Percentiles rank a stretch among this genome's conserved stretches.
phyloP scores from a whole-genome alignment of 1,140 invertebrate species.

The Drosophila novamexicana region DNA sequence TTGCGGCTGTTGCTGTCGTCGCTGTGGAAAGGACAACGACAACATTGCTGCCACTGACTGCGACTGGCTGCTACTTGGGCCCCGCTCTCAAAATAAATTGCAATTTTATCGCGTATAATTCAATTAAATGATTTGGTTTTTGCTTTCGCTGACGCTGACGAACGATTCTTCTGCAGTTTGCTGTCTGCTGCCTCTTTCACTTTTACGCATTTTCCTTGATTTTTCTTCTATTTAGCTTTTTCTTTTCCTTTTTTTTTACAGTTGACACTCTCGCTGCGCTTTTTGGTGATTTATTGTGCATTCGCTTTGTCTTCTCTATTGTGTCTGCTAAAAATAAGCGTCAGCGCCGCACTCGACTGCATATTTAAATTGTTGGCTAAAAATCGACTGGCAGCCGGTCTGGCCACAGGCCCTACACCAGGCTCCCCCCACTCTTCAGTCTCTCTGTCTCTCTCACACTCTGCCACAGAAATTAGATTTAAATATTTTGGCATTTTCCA shows the following conservation, averaged over 20 bases:
- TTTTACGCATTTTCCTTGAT: slow-evolving; percentile 29
- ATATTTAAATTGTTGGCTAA: slow-evolving; percentile 61
- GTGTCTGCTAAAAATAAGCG: slow-evolving; percentile 54
- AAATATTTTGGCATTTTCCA: slow-evolving; percentile 81
- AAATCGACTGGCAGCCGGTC: slow-evolving; percentile 35
- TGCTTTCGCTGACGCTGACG: slow-evolving; percentile 40
- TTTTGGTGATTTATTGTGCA: slow-evolving; percentile 59
- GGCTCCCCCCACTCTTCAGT: neutral
- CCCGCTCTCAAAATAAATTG: slow-evolving; percentile 60
- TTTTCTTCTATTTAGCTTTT: slow-evolving; percentile 5
- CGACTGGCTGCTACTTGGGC: slow-evolving; percentile 9
- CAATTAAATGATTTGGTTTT: slow-evolving; percentile 72
- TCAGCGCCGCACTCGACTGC: slow-evolving; percentile 44
- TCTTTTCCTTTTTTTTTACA: slow-evolving; percentile 20
- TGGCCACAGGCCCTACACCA: neutral
- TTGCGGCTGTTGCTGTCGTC: slow-evolving; percentile 53
- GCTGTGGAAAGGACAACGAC: slow-evolving; percentile 58
- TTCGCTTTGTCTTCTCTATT: slow-evolving; percentile 43
- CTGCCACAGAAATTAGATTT: slow-evolving; percentile 68
- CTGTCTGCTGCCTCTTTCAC: slow-evolving; percentile 3
- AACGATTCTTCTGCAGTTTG: slow-evolving; percentile 45
- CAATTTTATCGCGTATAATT: slow-evolving; percentile 73
- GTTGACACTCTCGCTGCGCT: slow-evolving; percentile 48
- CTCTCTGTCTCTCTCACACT: neutral
- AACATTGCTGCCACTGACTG: slow-evolving; percentile 20